These are phyloP conservation scores for Clamator glandarius DNA, from an alignment of 2,797 vertebrate species.

Conservation along the genomic window DNA sequence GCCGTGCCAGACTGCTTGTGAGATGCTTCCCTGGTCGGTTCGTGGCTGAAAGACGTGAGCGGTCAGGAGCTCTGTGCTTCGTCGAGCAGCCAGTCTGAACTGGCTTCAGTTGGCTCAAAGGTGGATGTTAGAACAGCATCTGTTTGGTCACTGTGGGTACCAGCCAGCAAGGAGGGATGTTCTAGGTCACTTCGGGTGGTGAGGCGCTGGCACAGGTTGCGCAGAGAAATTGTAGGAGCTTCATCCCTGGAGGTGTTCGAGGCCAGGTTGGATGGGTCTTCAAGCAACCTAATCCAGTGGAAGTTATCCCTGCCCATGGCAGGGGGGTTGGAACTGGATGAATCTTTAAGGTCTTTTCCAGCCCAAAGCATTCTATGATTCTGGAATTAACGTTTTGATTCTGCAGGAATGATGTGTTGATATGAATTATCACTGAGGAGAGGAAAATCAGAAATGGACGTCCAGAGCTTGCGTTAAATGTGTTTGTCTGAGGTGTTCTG, in stretches of 20 bases:
- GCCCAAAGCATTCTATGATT: no score
- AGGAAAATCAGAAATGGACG: neutral
- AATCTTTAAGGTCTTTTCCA: no score
- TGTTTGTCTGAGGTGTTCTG: neutral
- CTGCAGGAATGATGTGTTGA: neutral
- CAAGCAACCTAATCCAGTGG: no score
- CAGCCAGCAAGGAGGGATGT: neutral
- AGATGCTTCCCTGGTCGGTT: neutral
- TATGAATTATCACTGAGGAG: neutral
- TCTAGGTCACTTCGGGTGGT: neutral
- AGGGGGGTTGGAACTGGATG: no score
- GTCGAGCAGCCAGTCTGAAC: neutral
- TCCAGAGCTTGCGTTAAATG: neutral
- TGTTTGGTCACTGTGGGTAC: neutral
- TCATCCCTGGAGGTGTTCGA: no score
- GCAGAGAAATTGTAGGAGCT: no score
- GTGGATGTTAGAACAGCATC: neutral
- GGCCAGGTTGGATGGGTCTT: no score
- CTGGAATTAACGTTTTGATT: neutral
- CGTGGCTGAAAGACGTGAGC: rapidly evolving
- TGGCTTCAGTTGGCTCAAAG: neutral
- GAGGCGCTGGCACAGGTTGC: no score
- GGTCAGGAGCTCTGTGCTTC: rapidly evolving
- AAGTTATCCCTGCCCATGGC: no score
- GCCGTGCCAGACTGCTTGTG: rapidly evolving